Evolutionary conservation across 2,797 vertebrate genomes (phyloP).

Genomic region (Uromys caudimaculatus): DNA sequence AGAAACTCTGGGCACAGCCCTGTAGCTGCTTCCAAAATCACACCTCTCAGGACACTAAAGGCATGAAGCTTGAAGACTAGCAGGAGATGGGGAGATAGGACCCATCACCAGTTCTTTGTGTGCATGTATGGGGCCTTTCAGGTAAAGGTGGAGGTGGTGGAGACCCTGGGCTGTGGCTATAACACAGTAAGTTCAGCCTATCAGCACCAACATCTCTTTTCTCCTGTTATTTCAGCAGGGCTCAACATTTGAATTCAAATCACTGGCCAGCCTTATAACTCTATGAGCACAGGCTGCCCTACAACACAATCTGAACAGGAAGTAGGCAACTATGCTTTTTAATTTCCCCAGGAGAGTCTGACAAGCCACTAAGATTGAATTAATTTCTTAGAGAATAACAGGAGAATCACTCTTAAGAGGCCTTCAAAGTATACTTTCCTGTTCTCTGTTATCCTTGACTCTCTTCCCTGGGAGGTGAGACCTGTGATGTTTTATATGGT

Average conservation of each 20-base stretch:
- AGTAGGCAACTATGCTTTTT: background rate
- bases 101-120: background rate
- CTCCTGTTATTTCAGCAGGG: background rate
- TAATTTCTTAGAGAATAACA: background rate
- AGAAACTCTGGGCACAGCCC: background rate
- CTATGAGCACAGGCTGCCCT: background rate
- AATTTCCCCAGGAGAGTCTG: background rate
- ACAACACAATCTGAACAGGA: background rate
- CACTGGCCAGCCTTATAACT: background rate
- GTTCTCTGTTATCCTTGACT: background rate
- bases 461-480: background rate
- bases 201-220: background rate
- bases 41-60: background rate
- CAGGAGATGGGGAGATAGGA: background rate
- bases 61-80: background rate
- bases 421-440: background rate
- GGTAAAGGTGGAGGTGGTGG: background rate
- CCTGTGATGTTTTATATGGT: background rate
- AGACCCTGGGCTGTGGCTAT: background rate
- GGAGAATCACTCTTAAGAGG: background rate
- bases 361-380: background rate
- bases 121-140: background rate
- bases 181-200: background rate
- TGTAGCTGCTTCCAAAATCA: background rate
- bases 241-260: background rate